Base-by-base conservation (phyloP, 1,140 invertebrate genomes). In the Spodoptera litura region DNA sequence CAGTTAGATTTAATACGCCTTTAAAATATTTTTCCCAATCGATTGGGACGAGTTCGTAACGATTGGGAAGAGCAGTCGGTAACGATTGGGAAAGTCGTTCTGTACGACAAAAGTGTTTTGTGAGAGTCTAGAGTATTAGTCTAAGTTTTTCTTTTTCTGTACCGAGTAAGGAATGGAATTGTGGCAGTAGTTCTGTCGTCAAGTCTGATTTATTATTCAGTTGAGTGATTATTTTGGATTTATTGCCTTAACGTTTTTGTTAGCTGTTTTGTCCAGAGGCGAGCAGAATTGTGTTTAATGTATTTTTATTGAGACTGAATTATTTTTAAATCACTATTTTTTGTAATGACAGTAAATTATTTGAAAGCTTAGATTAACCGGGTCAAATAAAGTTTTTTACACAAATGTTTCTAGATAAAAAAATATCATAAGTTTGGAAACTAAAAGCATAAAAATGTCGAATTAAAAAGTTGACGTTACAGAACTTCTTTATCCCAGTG, bases 1-100 rank as follows among this genome's bases (percentile, higher is more conserved):
- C 66, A 70, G 49, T 70, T 74, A 49, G 15, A 61, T 58, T 74
- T 51, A 74, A 74, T 59, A 25, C 38, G 15, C 56, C 56, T 74
- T 74, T 35, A 74, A 74, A 61, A 49, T 59, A 59, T 74, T 74
- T 51, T 70, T 27, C 58, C 12, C 66, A 52, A 52, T 70, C 66
- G 66, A 70, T 52, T 68, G 64, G 64, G 44, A 52, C 31, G 13
- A 64, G 38, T 15, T 64, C 31, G 61, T 44, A 31, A 1, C 61
- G 61, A 64, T 64, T 44, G 61, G 61, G 61, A 49, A 12, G 8
- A 12, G 59, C 49, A 49, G 62, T 49, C 20, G 38, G 25, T 70
- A 70, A 70, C 64, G 64, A 68, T 68, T 70, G 66, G 49, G 66
- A 70, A 70, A 70, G 20, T 13, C 66, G 49, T 70, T 52, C 49